Evolutionary conservation across 2,888 invertebrate genomes (phyloP), one percentile per base, ranked within the genome.

Genomic region (Agrotis segetum): DNA sequence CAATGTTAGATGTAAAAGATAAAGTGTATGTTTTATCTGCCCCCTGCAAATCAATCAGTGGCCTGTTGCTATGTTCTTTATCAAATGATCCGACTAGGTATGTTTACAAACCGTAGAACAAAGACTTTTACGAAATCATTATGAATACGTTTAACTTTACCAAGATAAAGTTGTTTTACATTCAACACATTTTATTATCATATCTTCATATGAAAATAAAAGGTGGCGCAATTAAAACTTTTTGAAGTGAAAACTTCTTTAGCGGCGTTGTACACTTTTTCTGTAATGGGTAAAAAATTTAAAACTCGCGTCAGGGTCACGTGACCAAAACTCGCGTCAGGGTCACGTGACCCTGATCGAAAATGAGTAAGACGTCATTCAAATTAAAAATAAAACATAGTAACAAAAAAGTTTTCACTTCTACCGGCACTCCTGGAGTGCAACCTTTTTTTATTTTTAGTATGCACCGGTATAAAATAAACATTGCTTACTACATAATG

Each of bases 1-100:
- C 47, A 40, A 60, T 58, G 47, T 72, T 72, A 71, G 60, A 81
- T 82, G 64, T 70, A 67, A 79, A 60, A 73, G 69, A 83, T 76
- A 66, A 74, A 77, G 69, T 63, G 47, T 61, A 58, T 83, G 77
- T 59, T 86, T 85, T 90, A 89, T 90, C 88, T 86, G 88, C 89
- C 90, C 88, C 90, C 89, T 74, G 84, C 85, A 79, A 82, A 87
- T 74, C 87, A 88, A 91, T 90, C 90, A 77, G 88, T 88, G 84
- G 83, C 85, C 87, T 87, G 89, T 90, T 90, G 90, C 89, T 85
- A 89, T 73, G 86, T 83, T 82, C 77, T 76, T 81, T 86, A 90
- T 89, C 89, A 67, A 80, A 71, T 64, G 67, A 70, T 65, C 79
- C 74, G 67, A 83, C 67, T 79, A n/a, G n/a, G n/a, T n/a, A 77